Evolutionary conservation across 2,797 vertebrate genomes (phyloP).

Genomic region (Tamandua tetradactyla): DNA sequence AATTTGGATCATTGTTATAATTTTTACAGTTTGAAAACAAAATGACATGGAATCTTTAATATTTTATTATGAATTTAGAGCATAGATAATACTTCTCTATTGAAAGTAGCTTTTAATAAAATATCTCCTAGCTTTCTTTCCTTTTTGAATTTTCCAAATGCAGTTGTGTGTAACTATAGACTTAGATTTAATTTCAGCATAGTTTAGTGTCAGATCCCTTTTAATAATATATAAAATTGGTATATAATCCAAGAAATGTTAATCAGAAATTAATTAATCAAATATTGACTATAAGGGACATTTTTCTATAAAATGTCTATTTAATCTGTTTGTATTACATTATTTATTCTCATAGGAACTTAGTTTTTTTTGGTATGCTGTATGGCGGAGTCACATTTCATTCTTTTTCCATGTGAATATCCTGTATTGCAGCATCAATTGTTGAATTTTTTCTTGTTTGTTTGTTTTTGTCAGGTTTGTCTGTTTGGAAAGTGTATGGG

Average conservation of each 20-base stretch:
- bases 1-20: not conserved
- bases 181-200: not conserved
- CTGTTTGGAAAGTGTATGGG: too few species aligned
- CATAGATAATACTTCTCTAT: not conserved
- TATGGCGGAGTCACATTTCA: too few species aligned
- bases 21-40: slow-evolving; percentile 14
- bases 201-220: not conserved
- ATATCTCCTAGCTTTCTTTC: not conserved
- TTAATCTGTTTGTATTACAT: not conserved
- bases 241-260: not conserved
- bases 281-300: not conserved
- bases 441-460: too few species aligned
- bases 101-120: not conserved
- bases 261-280: not conserved
- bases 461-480: too few species aligned
- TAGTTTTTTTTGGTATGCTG: too few species aligned
- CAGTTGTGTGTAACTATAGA: not conserved
- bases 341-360: not conserved
- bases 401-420: too few species aligned
- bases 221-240: not conserved
- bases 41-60: not conserved
- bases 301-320: not conserved
- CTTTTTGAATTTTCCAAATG: not conserved
- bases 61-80: slow-evolving; percentile 8
- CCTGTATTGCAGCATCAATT: too few species aligned